phyloP scores from a whole-genome alignment of 2,888 invertebrate genomes.

The Diaperis boleti region DNA sequence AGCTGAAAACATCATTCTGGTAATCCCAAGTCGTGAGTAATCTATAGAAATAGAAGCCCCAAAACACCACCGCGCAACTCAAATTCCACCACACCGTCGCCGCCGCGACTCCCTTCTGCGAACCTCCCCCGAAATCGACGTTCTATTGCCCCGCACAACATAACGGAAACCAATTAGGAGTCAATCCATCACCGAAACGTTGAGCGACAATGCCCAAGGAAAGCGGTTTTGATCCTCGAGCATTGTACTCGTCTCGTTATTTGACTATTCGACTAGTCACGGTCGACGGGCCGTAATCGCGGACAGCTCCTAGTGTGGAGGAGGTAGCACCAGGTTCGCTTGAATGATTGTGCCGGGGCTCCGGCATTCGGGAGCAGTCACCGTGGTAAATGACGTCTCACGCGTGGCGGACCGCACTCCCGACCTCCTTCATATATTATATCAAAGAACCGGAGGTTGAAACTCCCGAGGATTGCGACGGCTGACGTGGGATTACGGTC shows the following conservation, averaged over 20 bases:
- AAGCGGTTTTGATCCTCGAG: slow-evolving; percentile 17
- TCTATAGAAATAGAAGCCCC: too few relatives aligned
- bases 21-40: too few relatives aligned
- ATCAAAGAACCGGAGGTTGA: slow-evolving; percentile 40
- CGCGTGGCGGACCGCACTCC: slow-evolving; percentile 49
- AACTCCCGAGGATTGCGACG: slow-evolving; percentile 39
- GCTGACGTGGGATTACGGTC: slow-evolving; percentile 40
- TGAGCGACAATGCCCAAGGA: slow-evolving; percentile 6
- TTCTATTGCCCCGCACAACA: neutral
- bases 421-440: slow-evolving; percentile 40
- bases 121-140: too few relatives aligned
- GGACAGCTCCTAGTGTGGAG: slow-evolving; percentile 24
- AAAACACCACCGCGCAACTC: too few relatives aligned
- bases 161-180: slow-evolving; percentile 17
- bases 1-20: too few relatives aligned
- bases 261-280: slow-evolving; percentile 31
- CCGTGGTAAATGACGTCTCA: slow-evolving; percentile 54
- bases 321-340: slow-evolving; percentile 26
- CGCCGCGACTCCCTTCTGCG: too few relatives aligned
- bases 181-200: slow-evolving; percentile 11
- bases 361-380: slow-evolving; percentile 52
- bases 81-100: too few relatives aligned
- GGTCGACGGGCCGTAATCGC: slow-evolving; percentile 14
- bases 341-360: slow-evolving; percentile 48
- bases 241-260: slow-evolving; percentile 5